Base-by-base conservation (phyloP, 2,113 vertebrate species). In the Osmerus eperlanus region DNA sequence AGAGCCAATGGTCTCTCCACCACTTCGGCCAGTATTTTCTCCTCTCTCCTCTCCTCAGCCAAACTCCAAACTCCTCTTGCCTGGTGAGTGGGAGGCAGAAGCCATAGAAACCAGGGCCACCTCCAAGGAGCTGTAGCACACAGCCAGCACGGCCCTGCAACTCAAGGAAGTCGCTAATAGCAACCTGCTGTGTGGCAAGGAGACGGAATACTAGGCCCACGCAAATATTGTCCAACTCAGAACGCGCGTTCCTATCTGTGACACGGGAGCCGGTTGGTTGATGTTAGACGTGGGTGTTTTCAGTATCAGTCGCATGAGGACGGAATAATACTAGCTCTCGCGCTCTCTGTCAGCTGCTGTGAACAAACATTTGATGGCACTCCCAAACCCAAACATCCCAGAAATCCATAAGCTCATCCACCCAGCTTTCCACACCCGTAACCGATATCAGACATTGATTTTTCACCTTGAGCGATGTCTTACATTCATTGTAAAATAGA, bases 1-100 rank as follows among this genome's bases (percentile, higher is more conserved):
- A 51, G 80, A 86, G 81, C 89, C 82, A 87, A 84, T 85, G 88
- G 86, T 78, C 56, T 65, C 75, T 73, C 67, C 65, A 82, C 86
- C 87, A 85, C 88, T 77, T 88, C 54, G 18, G 59, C 51, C 76
- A 52, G 70, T 74, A 71, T 58, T 53, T 84, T 73, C 83, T 76
- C 72, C 74, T 72, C 77, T 72, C 72, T 81, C 25, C 79, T 74
- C 73, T 29, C 62, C 32, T 28, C 8, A 16, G 62, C 54, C 83
- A 65, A 72, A 75, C n/a, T n/a, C n/a, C 78, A 71, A 77, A 68
- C 83, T 84, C 78, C 77, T 81, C 32, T 62, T 84, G 75, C 70
- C 72, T 55, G 75, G 60, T 18, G 79, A 87, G 85, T 87, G 86
- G 85, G 81, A 6, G 80, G 64, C 32, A 0, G 84, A 81, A 73